phyloP scores from a whole-genome alignment of 2,797 vertebrate genomes.

The Gambusia yucatana region DNA sequence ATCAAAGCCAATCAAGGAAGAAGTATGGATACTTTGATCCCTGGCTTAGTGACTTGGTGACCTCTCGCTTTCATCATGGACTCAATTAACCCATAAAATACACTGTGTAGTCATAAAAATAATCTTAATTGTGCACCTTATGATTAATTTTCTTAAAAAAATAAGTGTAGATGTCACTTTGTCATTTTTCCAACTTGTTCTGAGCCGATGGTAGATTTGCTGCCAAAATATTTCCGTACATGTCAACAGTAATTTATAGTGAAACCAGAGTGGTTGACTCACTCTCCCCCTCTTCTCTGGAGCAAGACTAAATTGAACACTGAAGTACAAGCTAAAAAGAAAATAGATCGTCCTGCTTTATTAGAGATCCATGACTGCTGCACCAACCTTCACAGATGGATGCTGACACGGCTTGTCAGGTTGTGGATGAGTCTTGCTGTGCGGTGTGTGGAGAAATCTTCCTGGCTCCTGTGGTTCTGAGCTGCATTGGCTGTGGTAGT shows the following conservation, averaged over 20 bases:
- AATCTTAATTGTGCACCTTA: neutral
- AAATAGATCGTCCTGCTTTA: slow-evolving; percentile 5
- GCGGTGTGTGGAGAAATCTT: slow-evolving; percentile 50
- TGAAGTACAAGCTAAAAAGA: slow-evolving; percentile 30
- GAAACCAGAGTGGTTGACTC: slow-evolving; percentile 31
- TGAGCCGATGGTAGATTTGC: slow-evolving; percentile 2
- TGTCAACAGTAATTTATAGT: slow-evolving; percentile 22
- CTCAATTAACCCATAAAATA: neutral
- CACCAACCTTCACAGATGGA: slow-evolving; percentile 43
- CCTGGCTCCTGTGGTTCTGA: slow-evolving; percentile 47
- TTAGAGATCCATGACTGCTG: slow-evolving; percentile 17
- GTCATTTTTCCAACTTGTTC: neutral
- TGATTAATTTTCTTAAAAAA: neutral
- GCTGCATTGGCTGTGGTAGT: slow-evolving; percentile 40
- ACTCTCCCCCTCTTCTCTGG: slow-evolving; percentile 10
- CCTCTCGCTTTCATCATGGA: neutral
- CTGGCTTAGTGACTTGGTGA: neutral
- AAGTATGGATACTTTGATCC: neutral
- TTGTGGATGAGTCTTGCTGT: slow-evolving; percentile 50
- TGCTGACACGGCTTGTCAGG: slow-evolving; percentile 19
- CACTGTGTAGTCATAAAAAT: neutral
- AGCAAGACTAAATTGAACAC: slow-evolving; percentile 18
- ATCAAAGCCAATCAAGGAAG: neutral
- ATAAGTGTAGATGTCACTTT: neutral
- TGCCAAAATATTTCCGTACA: slow-evolving; percentile 4